Percentiles rank a stretch among this genome's conserved stretches.
These are phyloP conservation scores for Panorpa germanica DNA, from an alignment of 2,888 invertebrate genomes.

Conservation along the genomic window DNA sequence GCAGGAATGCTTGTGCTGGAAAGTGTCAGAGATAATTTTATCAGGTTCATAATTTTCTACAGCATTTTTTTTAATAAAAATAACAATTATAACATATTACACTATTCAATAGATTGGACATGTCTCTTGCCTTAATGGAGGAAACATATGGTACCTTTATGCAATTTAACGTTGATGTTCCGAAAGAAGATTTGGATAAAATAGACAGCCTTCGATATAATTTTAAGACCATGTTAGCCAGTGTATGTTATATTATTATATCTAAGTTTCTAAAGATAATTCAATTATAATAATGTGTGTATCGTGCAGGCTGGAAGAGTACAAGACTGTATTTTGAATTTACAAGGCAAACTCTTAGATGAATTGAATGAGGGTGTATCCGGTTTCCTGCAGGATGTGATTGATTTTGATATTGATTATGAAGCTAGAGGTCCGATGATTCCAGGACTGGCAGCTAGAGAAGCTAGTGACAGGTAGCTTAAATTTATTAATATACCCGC, in stretches of 20 bases:
- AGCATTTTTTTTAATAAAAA: background rate
- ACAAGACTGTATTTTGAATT: constrained; percentile 47
- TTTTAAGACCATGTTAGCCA: constrained; percentile 54
- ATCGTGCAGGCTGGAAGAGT: constrained; percentile 37
- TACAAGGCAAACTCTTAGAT: constrained; percentile 53
- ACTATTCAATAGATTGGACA: constrained; percentile 37
- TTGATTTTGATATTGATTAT: constrained; percentile 50
- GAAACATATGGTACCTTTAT: constrained; percentile 58
- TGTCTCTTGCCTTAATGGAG: constrained; percentile 55
- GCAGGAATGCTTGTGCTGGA: constrained; percentile 63
- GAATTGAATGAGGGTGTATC: constrained; percentile 53
- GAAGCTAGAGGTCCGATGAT: constrained; percentile 71
- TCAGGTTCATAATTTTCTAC: constrained; percentile 25
- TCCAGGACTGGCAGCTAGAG: constrained; percentile 61
- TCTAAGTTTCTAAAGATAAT: background rate
- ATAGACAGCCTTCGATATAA: constrained; percentile 61
- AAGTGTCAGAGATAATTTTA: constrained; percentile 55
- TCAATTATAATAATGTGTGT: background rate
- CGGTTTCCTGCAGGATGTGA: constrained; percentile 42
- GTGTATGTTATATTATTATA: constrained; percentile 28
- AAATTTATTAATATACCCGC: background rate
- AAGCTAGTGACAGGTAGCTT: constrained; percentile 78
- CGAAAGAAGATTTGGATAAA: constrained; percentile 59
- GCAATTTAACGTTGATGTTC: constrained; percentile 43
- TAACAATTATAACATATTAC: constrained; percentile 1